Conservation (phyloP, 2,113 vertebrate species). For the Ciconia maguari region DNA sequence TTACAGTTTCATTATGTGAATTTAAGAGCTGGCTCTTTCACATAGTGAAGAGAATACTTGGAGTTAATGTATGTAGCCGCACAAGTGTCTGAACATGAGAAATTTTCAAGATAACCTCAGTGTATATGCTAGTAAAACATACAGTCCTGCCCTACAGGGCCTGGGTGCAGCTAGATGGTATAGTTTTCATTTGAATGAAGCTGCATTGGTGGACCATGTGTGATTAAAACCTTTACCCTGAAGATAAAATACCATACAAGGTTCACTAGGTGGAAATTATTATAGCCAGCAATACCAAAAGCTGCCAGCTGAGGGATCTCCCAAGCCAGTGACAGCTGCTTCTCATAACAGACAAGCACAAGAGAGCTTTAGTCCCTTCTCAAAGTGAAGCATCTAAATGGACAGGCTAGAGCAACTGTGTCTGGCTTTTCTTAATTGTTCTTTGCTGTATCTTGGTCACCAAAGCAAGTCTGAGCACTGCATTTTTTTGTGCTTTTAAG, state of each 20-base stretch:
- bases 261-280: neutral
- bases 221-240: neutral
- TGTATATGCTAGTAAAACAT: neutral
- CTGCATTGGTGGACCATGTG: neutral
- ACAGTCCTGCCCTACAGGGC: neutral
- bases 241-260: neutral
- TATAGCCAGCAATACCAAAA: neutral
- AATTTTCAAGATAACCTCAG: neutral
- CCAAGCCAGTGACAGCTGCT: neutral
- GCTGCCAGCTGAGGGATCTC: neutral
- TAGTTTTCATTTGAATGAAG: neutral
- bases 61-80: neutral
- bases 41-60: neutral
- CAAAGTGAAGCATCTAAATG: neutral
- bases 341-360: accelerated
- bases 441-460: accelerated
- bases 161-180: accelerated
- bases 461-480: neutral
- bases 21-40: neutral
- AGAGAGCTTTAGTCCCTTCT: neutral
- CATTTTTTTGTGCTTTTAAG: neutral
- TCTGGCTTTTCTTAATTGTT: neutral
- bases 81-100: neutral
- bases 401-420: neutral
- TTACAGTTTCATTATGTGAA: too few relatives aligned